Conservation (phyloP, 2,113 vertebrate genomes). For the Corythaixoides concolor region DNA sequence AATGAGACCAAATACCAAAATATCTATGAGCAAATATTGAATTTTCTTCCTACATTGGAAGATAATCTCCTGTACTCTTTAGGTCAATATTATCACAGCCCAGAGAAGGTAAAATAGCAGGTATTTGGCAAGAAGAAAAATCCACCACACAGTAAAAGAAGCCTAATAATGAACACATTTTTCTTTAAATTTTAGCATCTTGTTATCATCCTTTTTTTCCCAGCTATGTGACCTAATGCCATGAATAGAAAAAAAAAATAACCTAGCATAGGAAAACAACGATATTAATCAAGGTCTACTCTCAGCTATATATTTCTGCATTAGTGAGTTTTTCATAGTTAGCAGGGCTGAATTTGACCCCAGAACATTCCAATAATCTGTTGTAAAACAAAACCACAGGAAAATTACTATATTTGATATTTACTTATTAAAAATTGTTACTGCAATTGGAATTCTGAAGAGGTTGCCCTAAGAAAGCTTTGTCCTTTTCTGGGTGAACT, state of each 20-base stretch:
- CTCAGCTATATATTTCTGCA: background rate
- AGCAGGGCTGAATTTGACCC: background rate
- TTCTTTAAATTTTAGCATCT: background rate
- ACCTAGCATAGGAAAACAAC: background rate
- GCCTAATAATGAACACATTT: background rate
- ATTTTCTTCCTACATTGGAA: background rate
- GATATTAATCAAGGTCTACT: background rate
- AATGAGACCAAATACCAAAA: background rate
- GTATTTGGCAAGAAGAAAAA: constrained; percentile 8
- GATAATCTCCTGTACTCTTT: background rate
- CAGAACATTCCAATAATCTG: background rate
- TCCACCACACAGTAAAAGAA: background rate
- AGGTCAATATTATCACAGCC: background rate
- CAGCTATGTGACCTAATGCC: background rate
- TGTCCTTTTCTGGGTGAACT: constrained; percentile 38
- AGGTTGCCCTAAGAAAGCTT: constrained; percentile 14
- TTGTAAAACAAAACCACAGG: background rate
- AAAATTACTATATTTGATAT: background rate
- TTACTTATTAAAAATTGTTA: constrained; percentile 9
- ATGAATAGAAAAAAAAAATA: background rate
- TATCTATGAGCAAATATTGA: background rate
- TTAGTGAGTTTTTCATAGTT: background rate
- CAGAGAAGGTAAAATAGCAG: background rate
- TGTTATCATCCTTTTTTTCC: background rate
- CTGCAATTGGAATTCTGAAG: constrained; percentile 19